phyloP scores from a whole-genome alignment of 2,113 vertebrate genomes.

The Eurystomus gularis region DNA sequence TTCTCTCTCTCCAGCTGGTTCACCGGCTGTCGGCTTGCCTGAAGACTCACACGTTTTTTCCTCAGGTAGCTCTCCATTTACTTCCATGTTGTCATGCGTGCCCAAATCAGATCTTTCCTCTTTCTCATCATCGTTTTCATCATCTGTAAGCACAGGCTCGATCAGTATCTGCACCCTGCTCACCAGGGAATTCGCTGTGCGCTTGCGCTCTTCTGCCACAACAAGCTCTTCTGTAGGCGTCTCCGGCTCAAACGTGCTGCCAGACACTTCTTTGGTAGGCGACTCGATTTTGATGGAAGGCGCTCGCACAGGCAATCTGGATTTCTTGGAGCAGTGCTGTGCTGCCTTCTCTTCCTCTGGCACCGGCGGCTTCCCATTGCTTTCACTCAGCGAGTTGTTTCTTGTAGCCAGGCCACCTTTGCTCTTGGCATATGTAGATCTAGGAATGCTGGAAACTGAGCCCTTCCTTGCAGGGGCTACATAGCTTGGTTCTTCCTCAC shows the following conservation, averaged over 20 bases:
- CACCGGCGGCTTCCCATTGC: background rate
- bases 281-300: slow-evolving; percentile 15
- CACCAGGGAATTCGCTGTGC: background rate
- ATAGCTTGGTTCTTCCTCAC: slow-evolving; percentile 56
- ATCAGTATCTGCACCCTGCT: slow-evolving; percentile 68
- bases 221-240: background rate
- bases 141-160: slow-evolving; percentile 50
- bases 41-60: background rate
- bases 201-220: background rate
- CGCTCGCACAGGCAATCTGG: slow-evolving; percentile 57
- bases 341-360: slow-evolving; percentile 38
- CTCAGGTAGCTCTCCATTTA: background rate
- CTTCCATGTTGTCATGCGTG: background rate
- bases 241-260: background rate
- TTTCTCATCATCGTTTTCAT: background rate
- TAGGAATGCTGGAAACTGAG: background rate
- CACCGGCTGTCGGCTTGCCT: background rate
- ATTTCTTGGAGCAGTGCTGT: slow-evolving; percentile 48
- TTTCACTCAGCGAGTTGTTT: background rate
- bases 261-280: background rate
- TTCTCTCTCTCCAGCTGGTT: background rate
- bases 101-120: background rate
- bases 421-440: background rate
- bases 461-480: slow-evolving; percentile 36
- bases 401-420: background rate